Conservation (phyloP, 1,140 invertebrate species). For the Lucilia sericata region DNA sequence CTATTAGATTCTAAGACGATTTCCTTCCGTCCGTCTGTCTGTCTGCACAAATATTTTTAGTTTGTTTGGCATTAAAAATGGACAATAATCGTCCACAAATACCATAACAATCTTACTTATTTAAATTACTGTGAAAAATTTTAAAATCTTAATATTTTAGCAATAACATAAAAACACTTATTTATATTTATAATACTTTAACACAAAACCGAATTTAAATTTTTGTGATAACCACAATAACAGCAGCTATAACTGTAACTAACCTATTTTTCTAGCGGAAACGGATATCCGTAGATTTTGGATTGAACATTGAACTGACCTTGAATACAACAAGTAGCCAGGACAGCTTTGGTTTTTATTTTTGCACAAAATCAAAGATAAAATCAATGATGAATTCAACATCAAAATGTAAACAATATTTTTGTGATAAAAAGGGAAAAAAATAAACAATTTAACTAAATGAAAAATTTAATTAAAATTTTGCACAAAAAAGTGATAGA, state of each 20-base stretch:
- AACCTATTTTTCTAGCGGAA: constrained; percentile 43
- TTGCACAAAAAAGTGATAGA: not conserved
- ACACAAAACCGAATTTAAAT: too few species aligned
- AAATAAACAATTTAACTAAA: not conserved
- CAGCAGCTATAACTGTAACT: not conserved
- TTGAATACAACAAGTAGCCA: constrained; percentile 6
- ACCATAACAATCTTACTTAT: too few species aligned
- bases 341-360: not conserved
- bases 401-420: not conserved
- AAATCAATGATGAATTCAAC: not conserved
- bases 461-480: constrained; percentile 27
- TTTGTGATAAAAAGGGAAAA: not conserved
- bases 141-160: too few species aligned
- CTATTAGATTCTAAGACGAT: too few species aligned
- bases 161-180: too few species aligned
- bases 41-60: too few species aligned
- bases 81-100: too few species aligned
- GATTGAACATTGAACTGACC: constrained; percentile 27
- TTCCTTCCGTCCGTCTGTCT: too few species aligned
- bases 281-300: constrained; percentile 41
- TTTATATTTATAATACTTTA: too few species aligned
- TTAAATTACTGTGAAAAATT: too few species aligned
- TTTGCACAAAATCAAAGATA: not conserved
- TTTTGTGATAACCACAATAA: too few species aligned
- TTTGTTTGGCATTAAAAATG: too few species aligned